Evolutionary conservation across 2,113 vertebrate genomes (phyloP).

Genomic region (Cyprinodon tularosa): DNA sequence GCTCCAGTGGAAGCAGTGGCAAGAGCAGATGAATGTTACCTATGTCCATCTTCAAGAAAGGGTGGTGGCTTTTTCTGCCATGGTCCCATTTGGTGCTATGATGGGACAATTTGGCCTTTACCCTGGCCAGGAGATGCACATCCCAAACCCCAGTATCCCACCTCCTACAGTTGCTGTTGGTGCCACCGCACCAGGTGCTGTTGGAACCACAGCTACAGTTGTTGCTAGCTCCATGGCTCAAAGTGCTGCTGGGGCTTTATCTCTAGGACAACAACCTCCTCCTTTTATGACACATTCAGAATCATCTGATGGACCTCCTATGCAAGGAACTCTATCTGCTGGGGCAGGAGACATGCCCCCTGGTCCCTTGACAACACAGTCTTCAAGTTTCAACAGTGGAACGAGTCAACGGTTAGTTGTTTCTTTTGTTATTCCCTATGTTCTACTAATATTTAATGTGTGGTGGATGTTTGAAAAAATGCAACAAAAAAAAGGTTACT

Average conservation of each 20-base stretch:
- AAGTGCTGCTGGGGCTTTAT: conserved; percentile 31
- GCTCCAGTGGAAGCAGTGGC: conserved; percentile 97
- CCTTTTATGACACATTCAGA: conserved; percentile 49
- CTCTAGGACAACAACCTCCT: conserved; percentile 51
- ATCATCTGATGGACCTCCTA: conserved; percentile 43
- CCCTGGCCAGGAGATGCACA: conserved; percentile 63
- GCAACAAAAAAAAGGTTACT: neutral
- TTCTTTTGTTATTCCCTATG: neutral
- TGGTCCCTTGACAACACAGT: conserved; percentile 71
- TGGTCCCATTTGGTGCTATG: conserved; percentile 86
- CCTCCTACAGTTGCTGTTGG: conserved; percentile 34
- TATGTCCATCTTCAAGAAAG: conserved; percentile 90
- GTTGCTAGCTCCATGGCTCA: conserved; percentile 36
- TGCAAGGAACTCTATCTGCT: conserved; percentile 72
- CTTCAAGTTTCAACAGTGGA: conserved; percentile 81
- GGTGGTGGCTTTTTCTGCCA: conserved; percentile 84
- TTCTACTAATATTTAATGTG: neutral
- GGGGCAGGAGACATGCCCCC: conserved; percentile 58
- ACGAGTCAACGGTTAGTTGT: conserved; percentile 84
- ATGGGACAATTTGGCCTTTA: conserved; percentile 85
- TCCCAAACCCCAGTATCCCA: conserved; percentile 73
- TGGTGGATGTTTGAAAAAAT: neutral
- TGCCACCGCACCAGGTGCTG: conserved; percentile 40
- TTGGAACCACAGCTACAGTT: conserved; percentile 40
- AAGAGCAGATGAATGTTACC: conserved; percentile 95